Evolutionary conservation across 2,888 invertebrate genomes (phyloP).

Genomic region (Stenurella melanura): DNA sequence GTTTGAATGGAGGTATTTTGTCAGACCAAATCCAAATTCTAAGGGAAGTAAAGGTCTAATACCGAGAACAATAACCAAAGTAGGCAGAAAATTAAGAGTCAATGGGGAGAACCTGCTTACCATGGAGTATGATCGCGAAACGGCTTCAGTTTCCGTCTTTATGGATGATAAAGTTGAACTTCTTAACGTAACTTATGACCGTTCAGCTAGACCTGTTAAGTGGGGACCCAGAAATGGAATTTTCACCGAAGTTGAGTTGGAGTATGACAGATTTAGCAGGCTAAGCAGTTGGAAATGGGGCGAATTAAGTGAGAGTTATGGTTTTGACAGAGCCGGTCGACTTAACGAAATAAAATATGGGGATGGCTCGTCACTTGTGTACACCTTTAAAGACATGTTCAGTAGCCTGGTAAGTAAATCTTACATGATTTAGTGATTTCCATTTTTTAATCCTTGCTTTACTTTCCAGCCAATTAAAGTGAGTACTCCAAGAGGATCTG

Average conservation of each 20-base stretch:
- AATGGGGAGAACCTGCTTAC: conserved; percentile 95
- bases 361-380: conserved; percentile 92
- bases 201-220: conserved; percentile 87
- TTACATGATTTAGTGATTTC: neutral
- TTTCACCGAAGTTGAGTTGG: conserved; percentile 91
- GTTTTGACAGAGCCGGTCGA: conserved; percentile 92
- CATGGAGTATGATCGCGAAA: conserved; percentile 92
- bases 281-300: conserved; percentile 95
- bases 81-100: conserved; percentile 89
- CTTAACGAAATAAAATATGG: conserved; percentile 93
- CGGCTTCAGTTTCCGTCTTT: conserved; percentile 89
- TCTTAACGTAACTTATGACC: conserved; percentile 90
- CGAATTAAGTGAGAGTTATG: conserved; percentile 90
- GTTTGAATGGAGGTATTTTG: conserved; percentile 96
- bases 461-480: conserved; percentile 88
- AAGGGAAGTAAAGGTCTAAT: conserved; percentile 76
- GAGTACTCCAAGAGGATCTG: conserved; percentile 93
- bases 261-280: conserved; percentile 93
- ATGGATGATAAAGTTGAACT: conserved; percentile 91
- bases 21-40: conserved; percentile 82
- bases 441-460: neutral
- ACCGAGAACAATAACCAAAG: conserved; percentile 85
- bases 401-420: conserved; percentile 80
- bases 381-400: conserved; percentile 94
- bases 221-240: conserved; percentile 91